phyloP scores from a whole-genome alignment of 2,797 vertebrate species.

The Xenopus petersii region DNA sequence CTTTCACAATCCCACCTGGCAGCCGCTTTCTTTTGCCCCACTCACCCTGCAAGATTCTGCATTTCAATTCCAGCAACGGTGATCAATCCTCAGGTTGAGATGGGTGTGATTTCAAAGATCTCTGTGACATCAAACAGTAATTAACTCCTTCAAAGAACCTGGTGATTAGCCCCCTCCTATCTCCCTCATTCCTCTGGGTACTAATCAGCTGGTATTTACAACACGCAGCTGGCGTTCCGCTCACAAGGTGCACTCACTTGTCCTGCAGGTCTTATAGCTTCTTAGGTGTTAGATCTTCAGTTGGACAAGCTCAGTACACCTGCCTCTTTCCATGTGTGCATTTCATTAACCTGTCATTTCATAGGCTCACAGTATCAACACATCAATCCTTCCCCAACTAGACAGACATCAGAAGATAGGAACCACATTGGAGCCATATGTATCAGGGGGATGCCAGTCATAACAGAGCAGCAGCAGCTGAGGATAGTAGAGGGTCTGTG shows the following conservation, averaged over 20 bases:
- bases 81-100: conserved; percentile 10
- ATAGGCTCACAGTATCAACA: not conserved
- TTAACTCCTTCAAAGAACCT: conserved; percentile 44
- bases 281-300: conserved; percentile 10
- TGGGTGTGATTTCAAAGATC: conserved; percentile 45
- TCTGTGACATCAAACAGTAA: conserved; percentile 40
- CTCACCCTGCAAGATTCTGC: too few relatives aligned
- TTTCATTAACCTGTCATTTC: not conserved
- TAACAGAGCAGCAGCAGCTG: too few relatives aligned
- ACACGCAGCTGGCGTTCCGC: conserved; percentile 25
- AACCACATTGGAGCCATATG: too few relatives aligned
- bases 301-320: conserved; percentile 11
- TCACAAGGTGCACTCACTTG: not conserved
- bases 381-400: not conserved
- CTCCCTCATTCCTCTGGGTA: conserved; percentile 35
- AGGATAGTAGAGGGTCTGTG: too few relatives aligned
- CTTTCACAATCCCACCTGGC: too few relatives aligned
- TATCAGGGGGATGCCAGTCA: too few relatives aligned
- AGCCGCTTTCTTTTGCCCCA: too few relatives aligned
- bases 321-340: not conserved
- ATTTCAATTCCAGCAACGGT: not conserved
- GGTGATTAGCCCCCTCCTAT: conserved; percentile 23
- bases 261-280: not conserved
- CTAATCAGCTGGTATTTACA: conserved; percentile 39
- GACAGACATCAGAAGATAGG: too few relatives aligned